Conservation (phyloP, 2,113 vertebrate genomes). For the Rhinoderma darwinii region DNA sequence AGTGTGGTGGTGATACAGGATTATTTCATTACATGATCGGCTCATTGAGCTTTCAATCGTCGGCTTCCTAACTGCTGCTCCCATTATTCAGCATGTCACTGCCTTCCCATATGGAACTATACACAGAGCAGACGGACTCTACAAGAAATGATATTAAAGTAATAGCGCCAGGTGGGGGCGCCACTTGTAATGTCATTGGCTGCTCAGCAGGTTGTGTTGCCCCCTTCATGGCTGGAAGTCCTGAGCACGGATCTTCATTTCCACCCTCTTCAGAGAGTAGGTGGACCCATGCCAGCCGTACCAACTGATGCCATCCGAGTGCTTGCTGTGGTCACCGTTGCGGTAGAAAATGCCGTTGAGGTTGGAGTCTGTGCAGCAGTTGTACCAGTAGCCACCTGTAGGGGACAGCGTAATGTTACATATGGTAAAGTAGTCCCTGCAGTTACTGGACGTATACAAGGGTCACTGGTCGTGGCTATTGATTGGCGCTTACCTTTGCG, state of each 20-base stretch:
- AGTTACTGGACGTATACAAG: too few species aligned
- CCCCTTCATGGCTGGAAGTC: constrained; percentile 75
- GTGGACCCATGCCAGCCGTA: constrained; percentile 92
- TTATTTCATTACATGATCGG: neutral
- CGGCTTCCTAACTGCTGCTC: constrained; percentile 9
- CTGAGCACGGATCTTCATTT: constrained; percentile 95
- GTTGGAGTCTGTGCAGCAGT: constrained; percentile 98
- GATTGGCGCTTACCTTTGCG: constrained; percentile 80
- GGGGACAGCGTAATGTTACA: neutral
- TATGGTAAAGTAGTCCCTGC: neutral
- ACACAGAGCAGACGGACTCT: constrained; percentile 46
- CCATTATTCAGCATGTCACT: neutral
- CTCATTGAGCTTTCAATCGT: neutral
- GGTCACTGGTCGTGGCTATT: too few species aligned
- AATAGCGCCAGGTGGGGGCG: neutral
- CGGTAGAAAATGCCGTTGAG: constrained; percentile 92
- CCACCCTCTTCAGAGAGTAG: constrained; percentile 91
- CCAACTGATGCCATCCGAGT: constrained; percentile 93
- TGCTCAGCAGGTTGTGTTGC: neutral
- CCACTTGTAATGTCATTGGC: constrained; percentile 1
- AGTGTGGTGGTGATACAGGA: neutral
- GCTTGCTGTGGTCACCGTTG: constrained; percentile 82
- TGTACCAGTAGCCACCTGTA: constrained; percentile 97
- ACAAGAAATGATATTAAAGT: constrained; percentile 13
- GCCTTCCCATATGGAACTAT: constrained; percentile 14